Percentiles rank a stretch among this genome's conserved stretches.
Evolutionary conservation across 1,140 invertebrate genomes (phyloP).

Genomic region (Notospermus geniculatus): DNA sequence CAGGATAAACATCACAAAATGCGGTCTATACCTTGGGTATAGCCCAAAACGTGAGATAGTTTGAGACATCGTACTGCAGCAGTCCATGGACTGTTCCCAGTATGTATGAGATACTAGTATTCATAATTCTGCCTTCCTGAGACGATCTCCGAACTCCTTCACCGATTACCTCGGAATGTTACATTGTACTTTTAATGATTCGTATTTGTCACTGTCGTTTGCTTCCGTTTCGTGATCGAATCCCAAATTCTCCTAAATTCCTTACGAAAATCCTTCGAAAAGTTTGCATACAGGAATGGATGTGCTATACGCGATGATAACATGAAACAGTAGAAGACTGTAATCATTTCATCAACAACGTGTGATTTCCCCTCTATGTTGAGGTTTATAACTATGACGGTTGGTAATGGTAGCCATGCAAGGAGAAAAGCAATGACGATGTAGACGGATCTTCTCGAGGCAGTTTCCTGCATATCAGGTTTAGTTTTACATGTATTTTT

Average conservation of each 20-base stretch:
- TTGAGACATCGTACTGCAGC: no score
- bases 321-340: background rate
- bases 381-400: background rate
- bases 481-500: background rate
- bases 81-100: no score
- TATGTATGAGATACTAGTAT: no score
- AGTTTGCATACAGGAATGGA: constrained; percentile 9
- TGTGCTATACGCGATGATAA: background rate
- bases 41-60: no score
- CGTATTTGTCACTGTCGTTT: no score
- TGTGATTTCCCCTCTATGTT: background rate
- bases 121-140: no score
- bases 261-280: background rate
- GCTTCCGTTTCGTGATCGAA: no score
- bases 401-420: constrained; percentile 1
- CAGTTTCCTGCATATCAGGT: background rate
- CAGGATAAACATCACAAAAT: no score
- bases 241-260: constrained; percentile 1
- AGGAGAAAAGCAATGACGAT: constrained; percentile 1
- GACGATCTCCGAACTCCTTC: no score
- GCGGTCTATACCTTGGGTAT: no score
- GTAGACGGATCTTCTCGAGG: background rate
- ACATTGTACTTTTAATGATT: no score
- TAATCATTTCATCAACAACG: background rate
- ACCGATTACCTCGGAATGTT: no score